Evolutionary conservation across 2,888 invertebrate genomes (phyloP).

Genomic region (Tolmerus cingulatus): DNA sequence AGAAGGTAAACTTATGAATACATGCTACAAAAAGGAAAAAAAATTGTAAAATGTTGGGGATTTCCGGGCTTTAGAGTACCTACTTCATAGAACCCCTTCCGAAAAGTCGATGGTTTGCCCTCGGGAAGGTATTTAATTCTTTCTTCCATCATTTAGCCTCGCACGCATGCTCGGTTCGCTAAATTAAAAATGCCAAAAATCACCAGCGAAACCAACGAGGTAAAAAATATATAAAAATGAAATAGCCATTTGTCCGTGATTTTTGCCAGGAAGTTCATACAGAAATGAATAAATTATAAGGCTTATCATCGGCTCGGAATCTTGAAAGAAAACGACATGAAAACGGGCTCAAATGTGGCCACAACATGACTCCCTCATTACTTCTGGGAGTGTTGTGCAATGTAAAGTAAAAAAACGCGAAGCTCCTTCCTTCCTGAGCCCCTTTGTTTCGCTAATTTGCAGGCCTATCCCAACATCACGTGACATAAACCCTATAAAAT

Average conservation of each 20-base stretch:
- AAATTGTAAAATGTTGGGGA: not conserved
- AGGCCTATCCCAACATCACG: not conserved
- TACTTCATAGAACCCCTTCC: not conserved
- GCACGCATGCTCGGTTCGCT: not conserved
- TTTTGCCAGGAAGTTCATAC: not conserved
- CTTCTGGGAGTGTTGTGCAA: not conserved
- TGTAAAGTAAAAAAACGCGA: not conserved
- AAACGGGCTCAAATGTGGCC: not conserved
- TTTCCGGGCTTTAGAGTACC: not conserved
- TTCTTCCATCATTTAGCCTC: not conserved
- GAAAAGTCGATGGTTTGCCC: not conserved
- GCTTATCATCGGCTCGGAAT: not conserved
- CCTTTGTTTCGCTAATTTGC: not conserved
- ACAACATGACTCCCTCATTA: not conserved
- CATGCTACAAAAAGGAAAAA: not conserved
- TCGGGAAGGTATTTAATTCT: not conserved
- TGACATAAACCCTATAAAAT: not conserved
- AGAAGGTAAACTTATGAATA: not conserved
- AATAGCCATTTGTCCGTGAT: not conserved
- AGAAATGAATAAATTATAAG: not conserved
- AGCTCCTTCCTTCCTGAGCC: not conserved
- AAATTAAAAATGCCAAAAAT: not conserved
- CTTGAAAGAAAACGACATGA: not conserved
- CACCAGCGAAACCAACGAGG: not conserved
- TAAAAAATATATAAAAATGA: not conserved